Base-by-base conservation (phyloP, 2,888 invertebrate species). In the Nesidiocoris tenuis region DNA sequence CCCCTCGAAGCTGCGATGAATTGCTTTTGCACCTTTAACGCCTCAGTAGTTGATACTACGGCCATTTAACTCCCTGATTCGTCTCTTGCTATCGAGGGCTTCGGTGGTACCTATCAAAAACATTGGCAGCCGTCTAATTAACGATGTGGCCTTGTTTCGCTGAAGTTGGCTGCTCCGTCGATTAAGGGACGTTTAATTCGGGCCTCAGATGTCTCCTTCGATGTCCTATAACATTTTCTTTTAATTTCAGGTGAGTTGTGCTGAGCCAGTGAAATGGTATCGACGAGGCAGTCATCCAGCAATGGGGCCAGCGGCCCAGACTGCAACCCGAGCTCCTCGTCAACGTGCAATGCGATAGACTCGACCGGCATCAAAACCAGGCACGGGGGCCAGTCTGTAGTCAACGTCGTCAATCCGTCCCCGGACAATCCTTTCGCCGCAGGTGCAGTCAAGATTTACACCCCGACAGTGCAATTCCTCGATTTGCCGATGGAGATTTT, bases 401-500 rank as follows among this genome's bases (percentile, higher is more conserved):
- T 75, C 54, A 64, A 23, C 12, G 55, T 67, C 24, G 18, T 68
- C 18, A 64, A 54, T 61, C 25, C 70, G n/a, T 54, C 7, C 22
- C 9, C 64, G 0, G 39, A 39, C 18, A 64, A 77, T 64, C 12
- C 67, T 17, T 55, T 64, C 67, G 55, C 64, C 39, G 59, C 78
- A 17, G 39, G 22, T 0, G 57, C 59, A 7, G 57, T 65, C 21
- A 56, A 59, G 61, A 17, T 55, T 9, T 25, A n/a, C 21, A 21
- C 56, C 1, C 59, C 66, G 23, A 77, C 61, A 19, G 74, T 68
- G 39, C 79, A 85, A 82, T 83, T 94, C 77, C 84, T 92, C 79
- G 90, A 94, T 84, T 84, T 95, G 82, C 95, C 94, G 21, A 87
- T 88, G 80, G 94, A 95, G 86, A 86, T 95, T 79, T 84, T 93